A percentile compares a stretch with the other conserved stretches of the same genome.
Evolutionary conservation across 1,140 invertebrate genomes (phyloP).

Genomic region (Anastrepha obliqua): DNA sequence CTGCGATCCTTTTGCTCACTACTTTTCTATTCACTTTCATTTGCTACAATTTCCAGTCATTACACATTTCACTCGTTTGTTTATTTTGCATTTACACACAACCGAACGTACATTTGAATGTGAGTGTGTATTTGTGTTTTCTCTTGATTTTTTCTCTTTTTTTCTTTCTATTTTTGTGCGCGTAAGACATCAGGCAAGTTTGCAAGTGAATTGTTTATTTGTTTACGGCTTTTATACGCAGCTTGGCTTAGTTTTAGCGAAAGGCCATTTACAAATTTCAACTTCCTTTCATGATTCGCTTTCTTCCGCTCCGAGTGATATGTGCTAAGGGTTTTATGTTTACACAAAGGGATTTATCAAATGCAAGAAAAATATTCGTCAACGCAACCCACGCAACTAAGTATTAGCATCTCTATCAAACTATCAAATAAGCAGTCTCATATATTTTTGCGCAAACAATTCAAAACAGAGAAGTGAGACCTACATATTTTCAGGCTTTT

Average conservation of each 20-base stretch:
- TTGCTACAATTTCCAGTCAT: background rate
- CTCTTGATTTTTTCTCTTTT: too few relatives aligned
- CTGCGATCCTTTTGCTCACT: background rate
- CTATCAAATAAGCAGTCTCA: too few relatives aligned
- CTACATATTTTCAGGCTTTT: too few relatives aligned
- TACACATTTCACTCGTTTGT: background rate
- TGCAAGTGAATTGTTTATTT: conserved; percentile 23
- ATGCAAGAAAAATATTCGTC: background rate
- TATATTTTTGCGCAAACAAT: conserved; percentile 4
- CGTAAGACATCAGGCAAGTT: background rate
- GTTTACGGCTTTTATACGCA: conserved; percentile 40
- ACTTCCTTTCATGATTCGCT: background rate
- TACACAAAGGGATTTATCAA: conserved; percentile 6
- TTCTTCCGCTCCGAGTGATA: background rate
- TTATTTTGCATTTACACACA: background rate
- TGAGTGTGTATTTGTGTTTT: background rate
- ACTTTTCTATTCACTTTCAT: conserved; percentile 23
- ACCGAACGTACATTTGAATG: too few relatives aligned
- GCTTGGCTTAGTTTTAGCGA: background rate
- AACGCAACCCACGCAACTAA: too few relatives aligned
- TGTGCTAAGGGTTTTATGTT: conserved; percentile 4
- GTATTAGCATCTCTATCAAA: too few relatives aligned
- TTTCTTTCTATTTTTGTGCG: too few relatives aligned
- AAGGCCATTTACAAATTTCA: background rate
- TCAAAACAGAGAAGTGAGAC: background rate